A percentile compares a stretch with the other conserved stretches of the same genome.
Evolutionary conservation across 2,113 vertebrate genomes (phyloP).

Genomic region (Psilopsiagon aymara): DNA sequence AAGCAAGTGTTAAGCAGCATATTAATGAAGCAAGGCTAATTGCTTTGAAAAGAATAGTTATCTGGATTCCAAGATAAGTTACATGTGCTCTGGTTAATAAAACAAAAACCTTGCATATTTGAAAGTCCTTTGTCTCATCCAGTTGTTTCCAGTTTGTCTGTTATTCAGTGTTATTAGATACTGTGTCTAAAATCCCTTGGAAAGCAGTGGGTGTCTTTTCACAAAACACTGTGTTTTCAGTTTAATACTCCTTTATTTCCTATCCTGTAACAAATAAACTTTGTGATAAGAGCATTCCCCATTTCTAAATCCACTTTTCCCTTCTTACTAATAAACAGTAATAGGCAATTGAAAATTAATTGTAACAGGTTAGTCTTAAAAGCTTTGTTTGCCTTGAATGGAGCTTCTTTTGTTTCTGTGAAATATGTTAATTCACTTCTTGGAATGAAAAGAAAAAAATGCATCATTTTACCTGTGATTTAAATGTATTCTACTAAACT

Average conservation of each 20-base stretch:
- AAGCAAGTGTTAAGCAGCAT: conserved; percentile 30
- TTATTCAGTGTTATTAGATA: not conserved
- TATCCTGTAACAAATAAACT: not conserved
- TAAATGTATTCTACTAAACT: not conserved
- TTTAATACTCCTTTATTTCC: not conserved
- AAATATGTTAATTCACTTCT: not conserved
- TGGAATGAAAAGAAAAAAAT: not conserved
- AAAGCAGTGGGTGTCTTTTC: not conserved
- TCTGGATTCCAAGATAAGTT: conserved; percentile 35
- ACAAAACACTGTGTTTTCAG: not conserved
- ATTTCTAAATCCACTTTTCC: not conserved
- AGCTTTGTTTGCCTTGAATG: not conserved
- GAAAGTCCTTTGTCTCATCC: conserved; percentile 19
- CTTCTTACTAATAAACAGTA: not conserved
- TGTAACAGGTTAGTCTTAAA: not conserved
- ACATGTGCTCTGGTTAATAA: conserved; percentile 45
- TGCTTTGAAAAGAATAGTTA: conserved; percentile 42
- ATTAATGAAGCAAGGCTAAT: conserved; percentile 43
- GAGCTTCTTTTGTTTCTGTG: not conserved
- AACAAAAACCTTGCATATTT: conserved; percentile 12
- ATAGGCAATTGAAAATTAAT: not conserved
- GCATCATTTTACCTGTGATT: not conserved
- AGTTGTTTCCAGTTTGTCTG: conserved; percentile 21
- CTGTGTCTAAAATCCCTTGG: not conserved
- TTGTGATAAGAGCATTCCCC: not conserved